Percentiles rank a stretch among this genome's conserved stretches.
phyloP scores from a whole-genome alignment of 1,140 invertebrate genomes.

The Helicoverpa zea region DNA sequence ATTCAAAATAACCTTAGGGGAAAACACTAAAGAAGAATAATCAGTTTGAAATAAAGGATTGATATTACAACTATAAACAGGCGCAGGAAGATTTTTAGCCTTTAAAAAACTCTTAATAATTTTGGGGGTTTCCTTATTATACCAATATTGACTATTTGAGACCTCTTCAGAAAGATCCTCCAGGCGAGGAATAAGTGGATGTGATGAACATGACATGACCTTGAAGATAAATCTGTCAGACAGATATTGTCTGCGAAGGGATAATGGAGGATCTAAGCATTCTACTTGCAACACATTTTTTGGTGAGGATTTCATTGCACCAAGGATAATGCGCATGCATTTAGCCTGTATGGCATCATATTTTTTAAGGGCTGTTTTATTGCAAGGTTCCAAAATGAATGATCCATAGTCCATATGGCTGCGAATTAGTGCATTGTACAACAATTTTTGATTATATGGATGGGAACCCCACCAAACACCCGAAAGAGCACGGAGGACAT shows the following conservation, averaged over 20 bases:
- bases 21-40: no score
- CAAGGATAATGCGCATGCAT: slow-evolving; percentile 47
- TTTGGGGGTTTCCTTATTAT: neutral
- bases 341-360: slow-evolving; percentile 50
- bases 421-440: no score
- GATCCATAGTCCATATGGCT: no score
- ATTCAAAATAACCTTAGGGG: no score
- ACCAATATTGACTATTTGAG: neutral
- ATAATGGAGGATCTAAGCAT: slow-evolving; percentile 37
- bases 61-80: no score
- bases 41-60: no score
- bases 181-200: neutral
- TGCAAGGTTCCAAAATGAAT: no score
- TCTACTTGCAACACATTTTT: slow-evolving; percentile 49
- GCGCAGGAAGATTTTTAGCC: no score
- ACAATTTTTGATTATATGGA: no score
- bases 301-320: slow-evolving; percentile 48
- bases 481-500: no score
- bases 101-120: neutral
- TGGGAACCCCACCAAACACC: no score
- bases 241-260: slow-evolving; percentile 27
- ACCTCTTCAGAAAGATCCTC: neutral
- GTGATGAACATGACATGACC: neutral
- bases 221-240: neutral
- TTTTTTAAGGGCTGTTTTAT: slow-evolving; percentile 19